Evolutionary conservation across 2,113 vertebrate species (phyloP), one percentile per base, ranked within the genome.

Genomic region (Cottus gobio): DNA sequence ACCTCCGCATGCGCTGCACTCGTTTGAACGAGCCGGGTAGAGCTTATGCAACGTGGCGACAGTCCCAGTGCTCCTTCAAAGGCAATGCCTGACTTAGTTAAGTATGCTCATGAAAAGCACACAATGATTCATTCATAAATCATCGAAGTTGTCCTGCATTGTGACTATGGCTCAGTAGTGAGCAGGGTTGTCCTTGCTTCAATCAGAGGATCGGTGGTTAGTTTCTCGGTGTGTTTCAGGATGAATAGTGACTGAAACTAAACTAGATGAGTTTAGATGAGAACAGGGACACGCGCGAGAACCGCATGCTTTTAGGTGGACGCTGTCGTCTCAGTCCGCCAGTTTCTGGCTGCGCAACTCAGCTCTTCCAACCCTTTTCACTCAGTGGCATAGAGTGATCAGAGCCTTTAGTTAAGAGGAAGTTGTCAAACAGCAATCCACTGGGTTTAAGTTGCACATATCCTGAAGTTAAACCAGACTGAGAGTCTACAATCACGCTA

Each of bases 1-100:
- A 69, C 65, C 26, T 58, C 26, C 61, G 37, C 77, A 66, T 37
- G 6, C 16, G 4, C 60, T 57, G n/a, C 34, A 34, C 26, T 77
- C 60, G 61, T 82, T 78, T 80, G 42, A 77, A 75, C 69, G 46
- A 54, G 46, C 58, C 83, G 39, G 22, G 50, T 60, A 5, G 58
- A 63, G 28, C 36, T 86, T 86, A 73, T 56, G 76, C 63, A 86
- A 80, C 56, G 34, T 46, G 42, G 30, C 48, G 46, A 18, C 56
- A n/a, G 69, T 91, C 83, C 79, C 82, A 75, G n/a, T n/a, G 46
- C 75, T 80, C 62, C 64, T 44, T 90, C 87, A 88, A 90, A 90
- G 82, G 60, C 64, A 50, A 75, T 30, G 66, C 26, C 64, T 71
- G 81, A 83, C 78, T 81, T 83, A 83, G 76, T 63, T 15, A 74